Conservation (phyloP, 2,113 vertebrate species). For the Rhineura floridana region DNA sequence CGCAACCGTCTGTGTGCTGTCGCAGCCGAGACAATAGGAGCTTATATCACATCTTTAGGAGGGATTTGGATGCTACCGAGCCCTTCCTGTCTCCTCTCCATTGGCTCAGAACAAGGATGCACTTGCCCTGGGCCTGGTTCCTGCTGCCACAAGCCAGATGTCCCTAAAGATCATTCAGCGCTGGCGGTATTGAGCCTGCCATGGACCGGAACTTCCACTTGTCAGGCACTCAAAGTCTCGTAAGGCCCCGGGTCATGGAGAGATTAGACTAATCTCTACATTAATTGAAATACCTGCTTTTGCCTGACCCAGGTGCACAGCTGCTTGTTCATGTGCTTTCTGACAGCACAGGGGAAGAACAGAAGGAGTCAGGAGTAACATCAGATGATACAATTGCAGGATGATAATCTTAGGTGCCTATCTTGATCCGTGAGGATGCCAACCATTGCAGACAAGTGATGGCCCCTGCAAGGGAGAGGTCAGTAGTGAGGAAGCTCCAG, state of each 20-base stretch:
- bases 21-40: not conserved
- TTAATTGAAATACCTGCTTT: conserved; percentile 52
- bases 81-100: not conserved
- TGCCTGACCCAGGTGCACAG: not conserved
- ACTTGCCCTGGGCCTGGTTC: rapidly evolving
- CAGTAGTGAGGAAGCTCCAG: too few species aligned
- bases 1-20: not conserved
- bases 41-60: not conserved
- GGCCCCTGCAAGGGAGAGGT: too few species aligned
- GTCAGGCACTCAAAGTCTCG: not conserved
- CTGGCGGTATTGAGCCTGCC: rapidly evolving
- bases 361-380: not conserved
- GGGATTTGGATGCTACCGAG: not conserved
- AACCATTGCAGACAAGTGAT: too few species aligned
- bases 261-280: conserved; percentile 55
- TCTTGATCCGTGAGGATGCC: too few species aligned
- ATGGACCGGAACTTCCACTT: not conserved
- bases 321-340: not conserved
- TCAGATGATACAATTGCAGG: not conserved
- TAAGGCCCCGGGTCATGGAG: not conserved
- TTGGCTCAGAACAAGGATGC: rapidly evolving
- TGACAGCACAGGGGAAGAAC: conserved; percentile 6
- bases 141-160: not conserved
- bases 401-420: not conserved
- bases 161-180: not conserved